Conservation (phyloP, 2,113 vertebrate species). For the Tragelaphus buxtoni region DNA sequence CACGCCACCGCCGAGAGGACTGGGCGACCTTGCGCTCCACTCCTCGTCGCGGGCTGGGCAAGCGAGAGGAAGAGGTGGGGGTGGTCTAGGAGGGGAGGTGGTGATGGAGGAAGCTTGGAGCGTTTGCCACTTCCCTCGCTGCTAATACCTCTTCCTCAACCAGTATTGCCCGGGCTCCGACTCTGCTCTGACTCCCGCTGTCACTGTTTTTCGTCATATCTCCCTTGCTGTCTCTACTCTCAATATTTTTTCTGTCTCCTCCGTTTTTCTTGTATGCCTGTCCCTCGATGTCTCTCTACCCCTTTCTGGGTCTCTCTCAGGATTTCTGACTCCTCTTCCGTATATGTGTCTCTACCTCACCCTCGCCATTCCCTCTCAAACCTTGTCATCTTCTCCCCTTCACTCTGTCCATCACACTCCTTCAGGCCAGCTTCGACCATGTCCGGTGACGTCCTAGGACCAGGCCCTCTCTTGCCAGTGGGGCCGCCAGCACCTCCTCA, state of each 20-base stretch:
- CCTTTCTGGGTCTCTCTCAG: constrained; percentile 39
- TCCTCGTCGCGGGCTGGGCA: background rate
- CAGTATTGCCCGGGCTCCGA: background rate
- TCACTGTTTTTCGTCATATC: constrained; percentile 48
- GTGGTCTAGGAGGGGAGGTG: background rate
- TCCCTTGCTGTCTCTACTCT: background rate
- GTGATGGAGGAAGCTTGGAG: background rate
- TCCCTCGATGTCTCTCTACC: background rate
- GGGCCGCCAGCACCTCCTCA: background rate
- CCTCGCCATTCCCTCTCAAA: background rate
- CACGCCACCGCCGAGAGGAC: constrained; percentile 27
- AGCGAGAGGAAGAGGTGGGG: background rate
- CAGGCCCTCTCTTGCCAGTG: background rate
- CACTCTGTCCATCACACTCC: background rate
- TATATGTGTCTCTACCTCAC: background rate
- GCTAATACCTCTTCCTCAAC: background rate
- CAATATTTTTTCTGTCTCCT: constrained; percentile 58
- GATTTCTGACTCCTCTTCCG: constrained; percentile 42
- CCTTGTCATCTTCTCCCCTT: background rate
- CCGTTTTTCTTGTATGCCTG: background rate
- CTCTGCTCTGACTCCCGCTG: constrained; percentile 21
- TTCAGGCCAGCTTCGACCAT: background rate
- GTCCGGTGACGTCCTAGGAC: fast-evolving
- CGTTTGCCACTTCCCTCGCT: background rate
- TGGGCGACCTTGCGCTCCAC: constrained; percentile 53